Evolutionary conservation across 1,140 invertebrate genomes (phyloP).

Genomic region (Ptiloglossa arizonensis): DNA sequence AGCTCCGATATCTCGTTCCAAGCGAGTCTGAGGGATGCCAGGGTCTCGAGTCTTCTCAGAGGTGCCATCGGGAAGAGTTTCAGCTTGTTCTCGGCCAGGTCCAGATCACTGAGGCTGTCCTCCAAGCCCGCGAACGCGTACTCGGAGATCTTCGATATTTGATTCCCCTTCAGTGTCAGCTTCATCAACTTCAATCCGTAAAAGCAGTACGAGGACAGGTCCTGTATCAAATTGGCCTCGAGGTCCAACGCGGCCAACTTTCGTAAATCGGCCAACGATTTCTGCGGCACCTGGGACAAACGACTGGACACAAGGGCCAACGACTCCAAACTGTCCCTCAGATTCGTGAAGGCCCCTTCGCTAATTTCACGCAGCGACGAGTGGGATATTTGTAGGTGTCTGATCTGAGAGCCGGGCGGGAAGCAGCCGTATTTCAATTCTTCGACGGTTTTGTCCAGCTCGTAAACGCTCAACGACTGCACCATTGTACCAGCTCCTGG

Average conservation of each 20-base stretch:
- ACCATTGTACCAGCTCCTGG: constrained; percentile 81
- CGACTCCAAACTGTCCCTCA: constrained; percentile 90
- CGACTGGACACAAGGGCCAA: constrained; percentile 91
- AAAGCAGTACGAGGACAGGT: constrained; percentile 93
- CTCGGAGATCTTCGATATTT: constrained; percentile 89
- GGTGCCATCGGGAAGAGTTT: constrained; percentile 91
- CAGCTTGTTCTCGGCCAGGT: constrained; percentile 93
- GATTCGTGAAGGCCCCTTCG: constrained; percentile 87
- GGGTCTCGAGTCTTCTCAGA: constrained; percentile 87
- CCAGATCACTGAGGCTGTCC: constrained; percentile 89
- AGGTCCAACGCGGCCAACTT: constrained; percentile 90
- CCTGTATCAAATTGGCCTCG: constrained; percentile 92
- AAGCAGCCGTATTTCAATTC: constrained; percentile 88
- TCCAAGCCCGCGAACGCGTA: constrained; percentile 92
- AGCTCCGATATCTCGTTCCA: constrained; percentile 91
- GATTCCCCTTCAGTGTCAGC: constrained; percentile 92
- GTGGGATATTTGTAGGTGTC: constrained; percentile 91
- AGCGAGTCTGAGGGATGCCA: constrained; percentile 88
- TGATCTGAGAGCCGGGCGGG: constrained; percentile 87
- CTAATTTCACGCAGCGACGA: constrained; percentile 88
- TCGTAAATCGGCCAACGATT: constrained; percentile 88
- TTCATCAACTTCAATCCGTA: constrained; percentile 91
- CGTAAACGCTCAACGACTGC: constrained; percentile 93
- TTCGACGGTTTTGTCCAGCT: constrained; percentile 89
- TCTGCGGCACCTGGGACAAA: constrained; percentile 90